Evolutionary conservation across 1,140 invertebrate genomes (phyloP), one percentile per base, ranked within the genome.

Genomic region (Anastrepha ludens): DNA sequence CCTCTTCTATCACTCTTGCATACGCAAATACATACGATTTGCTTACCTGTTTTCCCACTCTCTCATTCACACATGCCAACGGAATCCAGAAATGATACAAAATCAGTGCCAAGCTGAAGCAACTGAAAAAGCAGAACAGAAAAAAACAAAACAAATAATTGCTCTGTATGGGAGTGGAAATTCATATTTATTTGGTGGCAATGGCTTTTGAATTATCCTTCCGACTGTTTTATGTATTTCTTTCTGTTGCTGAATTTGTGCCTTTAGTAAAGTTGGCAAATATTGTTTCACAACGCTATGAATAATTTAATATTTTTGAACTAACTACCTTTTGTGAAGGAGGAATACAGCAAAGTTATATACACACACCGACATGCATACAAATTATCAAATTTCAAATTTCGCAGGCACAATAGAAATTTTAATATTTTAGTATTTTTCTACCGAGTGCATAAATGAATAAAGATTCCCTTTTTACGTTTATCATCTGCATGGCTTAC

Each of bases 301-400:
- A 81, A 81, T 81, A 81, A 81, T 81, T 81, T 55, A 81, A 55
- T 55, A 81, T 55, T 81, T 55, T 47, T 81, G 7, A 55, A 20
- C 74, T 50, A 13, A 20, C n/a, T 58, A 41, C 11, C 47, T 50
- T 81, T 41, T 62, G 60, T 62, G 60, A 8, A 8, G 50, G 0
- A 55, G 50, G 50, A 55, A 55, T 55, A 55, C 50, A 55, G 50
- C 50, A 55, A 8, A 55, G 6, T 55, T 6, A 55, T 11, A 55
- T 2, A 11, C 50, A 11, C 50, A 55, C 50, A 11, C 11, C 50
- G 50, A 11, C 50, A 55, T 55, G 11, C 11, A 55, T 8, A 55
- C 11, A 11, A 55, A 55, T 8, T 55, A 55, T 55, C 50, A 55
- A 74, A n/a, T 44, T 74, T 74, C 44, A 9, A 41, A 15, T 41